These are phyloP conservation scores for Temnothorax rugatulus DNA, from an alignment of 2,888 invertebrate genomes.

Conservation along the genomic window DNA sequence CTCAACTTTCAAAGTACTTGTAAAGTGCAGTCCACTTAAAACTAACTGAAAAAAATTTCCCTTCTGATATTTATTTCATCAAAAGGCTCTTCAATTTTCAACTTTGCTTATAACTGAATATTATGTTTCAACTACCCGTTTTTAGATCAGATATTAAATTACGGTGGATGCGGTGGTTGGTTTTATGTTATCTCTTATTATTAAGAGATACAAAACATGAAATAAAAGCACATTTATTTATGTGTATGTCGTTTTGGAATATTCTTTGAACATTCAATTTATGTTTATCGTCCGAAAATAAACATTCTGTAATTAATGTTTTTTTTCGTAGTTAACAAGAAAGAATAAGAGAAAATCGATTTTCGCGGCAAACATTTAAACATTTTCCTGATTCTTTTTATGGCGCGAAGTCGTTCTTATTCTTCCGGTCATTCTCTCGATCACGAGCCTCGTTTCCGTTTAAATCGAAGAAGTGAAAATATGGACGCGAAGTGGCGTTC, in stretches of 20 bases:
- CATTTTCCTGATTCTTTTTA: background rate
- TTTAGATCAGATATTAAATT: slow-evolving; percentile 34
- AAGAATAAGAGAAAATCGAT: background rate
- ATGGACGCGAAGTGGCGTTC: slow-evolving; percentile 35
- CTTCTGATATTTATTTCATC: slow-evolving; percentile 43
- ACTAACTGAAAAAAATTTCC: slow-evolving; percentile 29
- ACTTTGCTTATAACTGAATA: slow-evolving; percentile 37
- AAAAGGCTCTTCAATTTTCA: slow-evolving; percentile 41
- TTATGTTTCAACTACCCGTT: slow-evolving; percentile 5
- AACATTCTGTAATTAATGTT: background rate
- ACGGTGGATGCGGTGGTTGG: background rate
- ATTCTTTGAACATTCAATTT: background rate
- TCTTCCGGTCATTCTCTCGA: slow-evolving; percentile 7
- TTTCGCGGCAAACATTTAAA: background rate
- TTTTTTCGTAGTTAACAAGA: background rate
- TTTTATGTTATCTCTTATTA: slow-evolving; percentile 13
- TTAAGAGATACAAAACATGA: background rate
- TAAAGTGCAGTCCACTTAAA: slow-evolving; percentile 38
- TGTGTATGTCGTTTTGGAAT: background rate
- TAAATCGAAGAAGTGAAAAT: slow-evolving; percentile 42
- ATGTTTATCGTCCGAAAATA: background rate
- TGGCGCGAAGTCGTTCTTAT: background rate
- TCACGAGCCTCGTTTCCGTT: slow-evolving; percentile 25
- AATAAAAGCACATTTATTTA: background rate
- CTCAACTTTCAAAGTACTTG: slow-evolving; percentile 40